Evolutionary conservation across 2,113 vertebrate genomes (phyloP), one percentile per base, ranked within the genome.

Genomic region (Onychostruthus taczanowskii): DNA sequence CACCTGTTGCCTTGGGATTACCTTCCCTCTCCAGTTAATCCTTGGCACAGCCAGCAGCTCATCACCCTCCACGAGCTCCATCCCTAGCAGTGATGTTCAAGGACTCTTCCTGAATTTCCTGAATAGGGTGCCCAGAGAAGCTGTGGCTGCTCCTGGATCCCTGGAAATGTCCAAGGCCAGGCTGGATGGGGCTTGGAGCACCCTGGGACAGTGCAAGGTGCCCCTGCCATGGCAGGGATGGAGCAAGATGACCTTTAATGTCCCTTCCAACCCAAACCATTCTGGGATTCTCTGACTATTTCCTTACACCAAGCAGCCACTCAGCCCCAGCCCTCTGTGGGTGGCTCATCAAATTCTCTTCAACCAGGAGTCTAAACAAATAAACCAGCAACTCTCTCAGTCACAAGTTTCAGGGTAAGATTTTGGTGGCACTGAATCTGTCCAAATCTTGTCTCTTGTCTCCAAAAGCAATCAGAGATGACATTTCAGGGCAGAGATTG

Each of bases 181-280:
- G 33, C 0, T 67, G 61, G 52, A 67, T 0, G 0, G 4, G 6
- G 7, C 7, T n/a, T 35, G 47, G 78, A 55, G 14, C 20, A 83
- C 0, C 9, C n/a, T 69, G 63, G 79, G 14, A 11, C 0, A 11
- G 20, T 41, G 39, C 9, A 4, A 83, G 4, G 1, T 53, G 39
- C 9, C 39, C 24, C 27, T 67, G 19, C 8, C 31, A 5, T 8
- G 16, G 7, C 8, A 39, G 13, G 4, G 7, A 7, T 44, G 20
- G 49, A 35, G 66, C 28, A 18, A 18, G 28, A n/a, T 39, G 10
- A 11, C 1, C 2, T 62, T 35, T 47, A 31, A 76, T 13, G 17
- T 27, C 10, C 21, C 39, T 41, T 41, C 39, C 21, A 49, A 62
- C 14, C 5, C 41, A 41, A 76, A 62, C 4, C 24, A 6, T 35